Evolutionary conservation across 2,113 vertebrate species (phyloP), one percentile per base, ranked within the genome.

Genomic region (Athene noctua): DNA sequence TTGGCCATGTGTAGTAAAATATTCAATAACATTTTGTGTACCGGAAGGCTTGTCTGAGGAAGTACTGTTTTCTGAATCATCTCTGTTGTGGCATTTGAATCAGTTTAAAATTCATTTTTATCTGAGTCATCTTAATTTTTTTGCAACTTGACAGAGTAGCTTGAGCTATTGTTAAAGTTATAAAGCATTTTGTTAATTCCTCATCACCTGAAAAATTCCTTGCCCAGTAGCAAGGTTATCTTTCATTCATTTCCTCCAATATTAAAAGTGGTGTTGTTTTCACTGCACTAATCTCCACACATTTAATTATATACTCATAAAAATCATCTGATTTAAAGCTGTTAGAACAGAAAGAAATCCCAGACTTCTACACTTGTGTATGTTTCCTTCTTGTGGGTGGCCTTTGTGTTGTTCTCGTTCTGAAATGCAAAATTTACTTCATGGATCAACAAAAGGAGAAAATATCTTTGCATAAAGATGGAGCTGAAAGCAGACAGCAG

Each of bases 71-170:
- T 90, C 88, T 93, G 91, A 92, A 78, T 90, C 40, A 73, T 92
- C 54, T 70, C 29, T 52, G 34, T 59, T 77, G 17, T 66, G 40
- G 10, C 54, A 93, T 72, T 46, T 78, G 67, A 29, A 40, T 92
- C 13, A 19, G 23, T 91, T 88, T 52, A 91, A 92, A 88, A 86
- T 79, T 46, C 0, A 62, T 74, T 96, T 94, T 86, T 77, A 51
- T 90, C 86, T 93, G 40, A 96, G 15, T 90, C 71, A 92, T 91
- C 83, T 86, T 65, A 80, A 25, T 88, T 19, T 52, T 51, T 65
- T 83, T 90, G 17, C 25, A 88, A 26, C 12, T n/a, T 83, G n/a
- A 77, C 54, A 78, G 55, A 86, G 54, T 38, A 73, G 1, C 17
- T 83, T 80, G 15, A 94, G 47, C 30, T 63, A 71, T 62, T 80